phyloP scores from a whole-genome alignment of 2,888 invertebrate species.

The Formica aserva region DNA sequence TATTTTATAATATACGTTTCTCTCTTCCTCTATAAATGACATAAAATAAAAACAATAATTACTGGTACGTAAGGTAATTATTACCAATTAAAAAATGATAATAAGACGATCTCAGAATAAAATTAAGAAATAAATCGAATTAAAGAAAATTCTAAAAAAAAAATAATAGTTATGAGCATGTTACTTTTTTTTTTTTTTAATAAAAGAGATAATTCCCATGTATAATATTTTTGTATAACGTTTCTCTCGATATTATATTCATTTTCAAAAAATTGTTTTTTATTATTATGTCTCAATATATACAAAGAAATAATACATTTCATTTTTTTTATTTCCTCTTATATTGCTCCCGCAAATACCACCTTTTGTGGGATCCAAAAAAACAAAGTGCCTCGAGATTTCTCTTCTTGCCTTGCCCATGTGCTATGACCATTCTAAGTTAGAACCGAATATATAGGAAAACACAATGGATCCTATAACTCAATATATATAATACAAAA shows the following conservation, averaged over 20 bases:
- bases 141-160: neutral
- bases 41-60: neutral
- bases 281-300: neutral
- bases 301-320: neutral
- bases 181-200: neutral
- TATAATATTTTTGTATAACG: neutral
- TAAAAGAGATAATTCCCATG: neutral
- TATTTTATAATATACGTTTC: neutral
- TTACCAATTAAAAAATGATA: neutral
- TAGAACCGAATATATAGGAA: neutral
- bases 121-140: neutral
- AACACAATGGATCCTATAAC: slow-evolving; percentile 5
- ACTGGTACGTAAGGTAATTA: neutral
- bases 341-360: neutral
- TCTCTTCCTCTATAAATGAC: neutral
- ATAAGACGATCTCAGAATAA: neutral
- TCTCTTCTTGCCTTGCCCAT: slow-evolving; percentile 8
- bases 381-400: neutral
- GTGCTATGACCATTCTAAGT: slow-evolving; percentile 19
- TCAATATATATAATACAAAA: slow-evolving; percentile 18
- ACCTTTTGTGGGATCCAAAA: slow-evolving; percentile 6
- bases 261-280: neutral
- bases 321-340: neutral
- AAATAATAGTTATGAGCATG: neutral
- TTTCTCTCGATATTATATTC: neutral